Conservation (phyloP, 1,140 invertebrate genomes). For the Cylas formicarius region DNA sequence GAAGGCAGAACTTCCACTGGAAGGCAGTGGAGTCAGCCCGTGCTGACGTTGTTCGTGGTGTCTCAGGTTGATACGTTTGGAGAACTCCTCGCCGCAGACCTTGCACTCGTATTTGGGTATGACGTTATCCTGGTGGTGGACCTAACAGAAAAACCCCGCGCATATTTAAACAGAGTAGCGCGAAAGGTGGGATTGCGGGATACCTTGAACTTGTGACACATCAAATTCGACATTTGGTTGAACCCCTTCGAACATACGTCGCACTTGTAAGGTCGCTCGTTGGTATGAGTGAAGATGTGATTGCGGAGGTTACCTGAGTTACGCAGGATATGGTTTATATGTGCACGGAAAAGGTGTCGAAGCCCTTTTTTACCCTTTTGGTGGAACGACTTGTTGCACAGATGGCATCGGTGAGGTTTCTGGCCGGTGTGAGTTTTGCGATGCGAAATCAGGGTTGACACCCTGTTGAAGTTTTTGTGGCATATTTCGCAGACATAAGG, state of each 20-base stretch:
- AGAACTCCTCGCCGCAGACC: conserved; percentile 50
- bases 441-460: conserved; percentile 68
- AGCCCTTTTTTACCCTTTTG: conserved; percentile 55
- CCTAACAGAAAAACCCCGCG: conserved; percentile 17
- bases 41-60: conserved; percentile 55
- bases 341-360: not conserved
- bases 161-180: not conserved
- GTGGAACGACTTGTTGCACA: conserved; percentile 69
- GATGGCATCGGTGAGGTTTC: conserved; percentile 64
- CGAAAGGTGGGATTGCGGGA: not conserved
- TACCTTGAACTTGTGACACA: conserved; percentile 67
- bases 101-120: conserved; percentile 51
- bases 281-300: conserved; percentile 69
- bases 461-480: conserved; percentile 68
- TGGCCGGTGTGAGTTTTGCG: conserved; percentile 65
- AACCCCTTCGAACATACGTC: conserved; percentile 69
- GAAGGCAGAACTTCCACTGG: no score
- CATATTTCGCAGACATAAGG: conserved; percentile 67
- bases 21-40: no score
- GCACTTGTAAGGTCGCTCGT: conserved; percentile 74
- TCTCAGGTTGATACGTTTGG: conserved; percentile 47
- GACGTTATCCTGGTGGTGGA: conserved; percentile 48
- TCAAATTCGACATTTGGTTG: conserved; percentile 76
- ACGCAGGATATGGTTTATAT: conserved; percentile 7
- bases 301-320: conserved; percentile 60